These are phyloP conservation scores for Eriocheir sinensis DNA, from an alignment of 1,140 invertebrate species.

Conservation along the genomic window DNA sequence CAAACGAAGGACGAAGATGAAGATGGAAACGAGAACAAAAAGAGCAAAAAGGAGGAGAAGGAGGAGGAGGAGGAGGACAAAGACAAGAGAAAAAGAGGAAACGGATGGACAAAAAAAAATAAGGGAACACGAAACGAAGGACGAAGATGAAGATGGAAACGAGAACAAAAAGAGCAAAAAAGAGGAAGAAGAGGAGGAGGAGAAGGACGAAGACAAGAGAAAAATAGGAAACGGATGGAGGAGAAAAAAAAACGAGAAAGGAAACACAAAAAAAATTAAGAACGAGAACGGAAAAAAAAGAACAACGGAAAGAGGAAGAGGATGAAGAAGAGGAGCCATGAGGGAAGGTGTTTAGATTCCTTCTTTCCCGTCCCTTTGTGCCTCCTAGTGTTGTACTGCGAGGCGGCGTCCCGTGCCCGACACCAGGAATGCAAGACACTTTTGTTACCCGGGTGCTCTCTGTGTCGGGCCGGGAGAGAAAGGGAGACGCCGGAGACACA, in stretches of 20 bases:
- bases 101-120: neutral
- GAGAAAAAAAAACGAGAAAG: too few relatives aligned
- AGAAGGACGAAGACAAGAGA: too few relatives aligned
- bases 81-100: neutral
- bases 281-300: too few relatives aligned
- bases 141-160: neutral
- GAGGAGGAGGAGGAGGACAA: neutral
- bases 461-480: too few relatives aligned
- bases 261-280: too few relatives aligned
- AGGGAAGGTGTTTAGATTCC: constrained; percentile 15
- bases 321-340: neutral
- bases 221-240: too few relatives aligned
- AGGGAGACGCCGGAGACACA: neutral
- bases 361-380: neutral
- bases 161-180: neutral
- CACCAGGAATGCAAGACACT: constrained; percentile 13
- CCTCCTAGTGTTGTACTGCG: too few relatives aligned
- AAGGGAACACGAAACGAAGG: neutral
- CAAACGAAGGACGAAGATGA: neutral
- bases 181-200: constrained; percentile 22
- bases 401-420: neutral
- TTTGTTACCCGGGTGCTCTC: neutral
- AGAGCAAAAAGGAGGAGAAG: too few relatives aligned
- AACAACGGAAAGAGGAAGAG: too few relatives aligned
- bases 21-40: too few relatives aligned